Evolutionary conservation across 2,113 vertebrate species (phyloP).

Genomic region (Eupsittula cactorum): DNA sequence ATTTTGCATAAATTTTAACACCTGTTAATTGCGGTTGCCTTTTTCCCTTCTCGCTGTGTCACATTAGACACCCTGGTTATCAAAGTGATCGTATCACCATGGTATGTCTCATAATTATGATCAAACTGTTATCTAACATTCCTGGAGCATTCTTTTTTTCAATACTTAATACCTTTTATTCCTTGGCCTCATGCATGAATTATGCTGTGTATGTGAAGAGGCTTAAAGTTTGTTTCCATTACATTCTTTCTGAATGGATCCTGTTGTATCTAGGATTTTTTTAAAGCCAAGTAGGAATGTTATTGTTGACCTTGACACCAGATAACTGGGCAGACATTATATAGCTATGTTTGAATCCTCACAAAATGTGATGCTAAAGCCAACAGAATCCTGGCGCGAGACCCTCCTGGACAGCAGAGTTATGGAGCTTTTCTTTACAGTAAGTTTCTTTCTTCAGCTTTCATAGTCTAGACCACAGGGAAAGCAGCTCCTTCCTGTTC

Average conservation of each 20-base stretch:
- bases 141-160: slow-evolving; percentile 82
- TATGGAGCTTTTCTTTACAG: slow-evolving; percentile 99
- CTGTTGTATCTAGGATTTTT: slow-evolving; percentile 79
- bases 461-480: slow-evolving; percentile 4
- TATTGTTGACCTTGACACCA: slow-evolving; percentile 94
- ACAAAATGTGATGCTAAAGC: slow-evolving; percentile 98
- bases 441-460: slow-evolving; percentile 80
- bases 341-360: slow-evolving; percentile 99
- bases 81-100: slow-evolving; percentile 77
- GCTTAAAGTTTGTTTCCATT: slow-evolving; percentile 83
- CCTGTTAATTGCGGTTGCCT: slow-evolving; percentile 70
- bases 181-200: slow-evolving; percentile 83
- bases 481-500: slow-evolving; percentile 34
- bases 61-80: slow-evolving; percentile 74
- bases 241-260: slow-evolving; percentile 80
- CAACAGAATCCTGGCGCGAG: slow-evolving; percentile 96
- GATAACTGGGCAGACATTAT: slow-evolving; percentile 99
- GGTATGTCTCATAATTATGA: slow-evolving; percentile 84
- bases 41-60: slow-evolving; percentile 64
- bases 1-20: slow-evolving; percentile 66
- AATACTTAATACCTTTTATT: slow-evolving; percentile 83
- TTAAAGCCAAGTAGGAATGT: slow-evolving; percentile 82
- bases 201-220: slow-evolving; percentile 81
- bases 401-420: slow-evolving; percentile 96
- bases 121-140: slow-evolving; percentile 89